Evolutionary conservation across 2,888 invertebrate species (phyloP).

Genomic region (Ennomos erosarius): DNA sequence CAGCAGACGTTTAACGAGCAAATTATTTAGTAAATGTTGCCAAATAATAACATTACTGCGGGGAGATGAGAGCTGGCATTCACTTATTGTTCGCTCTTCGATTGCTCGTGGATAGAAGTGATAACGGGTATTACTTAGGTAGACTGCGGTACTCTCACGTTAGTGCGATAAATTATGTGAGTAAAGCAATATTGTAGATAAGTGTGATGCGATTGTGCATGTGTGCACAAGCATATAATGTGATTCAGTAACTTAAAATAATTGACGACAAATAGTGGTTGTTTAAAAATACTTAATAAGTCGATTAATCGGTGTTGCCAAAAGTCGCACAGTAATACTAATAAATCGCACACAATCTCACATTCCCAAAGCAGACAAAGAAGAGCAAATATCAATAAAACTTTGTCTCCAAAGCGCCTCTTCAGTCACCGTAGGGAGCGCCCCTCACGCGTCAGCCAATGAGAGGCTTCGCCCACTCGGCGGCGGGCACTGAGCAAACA

Average conservation of each 20-base stretch:
- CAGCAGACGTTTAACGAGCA: conserved; percentile 82
- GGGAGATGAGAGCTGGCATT: conserved; percentile 30
- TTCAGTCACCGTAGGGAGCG: conserved; percentile 44
- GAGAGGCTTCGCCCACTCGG: conserved; percentile 66
- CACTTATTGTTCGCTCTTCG: neutral
- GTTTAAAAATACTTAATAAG: too few species aligned
- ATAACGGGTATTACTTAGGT: too few species aligned
- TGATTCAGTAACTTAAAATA: too few species aligned
- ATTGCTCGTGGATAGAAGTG: too few species aligned
- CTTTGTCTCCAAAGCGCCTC: conserved; percentile 34
- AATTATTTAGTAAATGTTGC: conserved; percentile 85
- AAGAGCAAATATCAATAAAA: conserved; percentile 46
- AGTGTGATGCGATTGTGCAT: too few species aligned
- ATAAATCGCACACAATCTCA: conserved; percentile 43
- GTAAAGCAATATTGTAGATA: too few species aligned
- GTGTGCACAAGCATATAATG: too few species aligned
- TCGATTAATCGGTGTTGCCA: neutral
- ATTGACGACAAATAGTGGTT: too few species aligned
- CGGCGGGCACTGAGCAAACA: conserved; percentile 65
- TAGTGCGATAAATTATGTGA: too few species aligned
- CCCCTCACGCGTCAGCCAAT: conserved; percentile 66
- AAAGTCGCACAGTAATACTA: neutral
- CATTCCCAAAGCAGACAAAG: conserved; percentile 51
- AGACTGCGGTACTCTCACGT: too few species aligned
- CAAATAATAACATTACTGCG: conserved; percentile 83